Evolutionary conservation across 1,140 invertebrate species (phyloP).

Genomic region (Musca vetustissima): DNA sequence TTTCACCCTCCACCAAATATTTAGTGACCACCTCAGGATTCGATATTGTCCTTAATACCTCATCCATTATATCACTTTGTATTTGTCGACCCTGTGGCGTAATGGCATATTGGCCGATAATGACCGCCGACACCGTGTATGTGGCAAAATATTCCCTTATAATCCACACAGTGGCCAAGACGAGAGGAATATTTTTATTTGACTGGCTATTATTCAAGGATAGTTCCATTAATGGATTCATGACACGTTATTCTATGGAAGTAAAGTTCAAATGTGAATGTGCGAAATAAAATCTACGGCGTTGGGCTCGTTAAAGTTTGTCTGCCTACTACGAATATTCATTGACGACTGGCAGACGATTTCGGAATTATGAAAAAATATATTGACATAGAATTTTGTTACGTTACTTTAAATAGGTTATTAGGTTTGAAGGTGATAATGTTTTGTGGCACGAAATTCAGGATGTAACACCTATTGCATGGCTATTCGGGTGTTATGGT

Average conservation of each 20-base stretch:
- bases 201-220: not conserved
- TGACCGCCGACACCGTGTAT: conserved; percentile 33
- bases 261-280: no score
- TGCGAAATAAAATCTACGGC: no score
- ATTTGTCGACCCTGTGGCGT: conserved; percentile 18
- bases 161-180: conserved; percentile 46
- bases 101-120: conserved; percentile 39
- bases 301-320: no score
- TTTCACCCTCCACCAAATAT: not conserved
- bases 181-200: conserved; percentile 26
- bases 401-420: no score
- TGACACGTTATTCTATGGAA: not conserved
- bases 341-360: no score
- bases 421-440: no score
- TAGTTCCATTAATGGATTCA: not conserved
- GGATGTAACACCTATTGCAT: no score
- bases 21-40: not conserved
- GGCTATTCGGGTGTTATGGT: no score
- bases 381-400: no score
- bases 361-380: no score
- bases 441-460: no score
- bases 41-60: conserved; percentile 26
- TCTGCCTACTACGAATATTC: no score
- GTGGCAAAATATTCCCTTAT: conserved; percentile 39
- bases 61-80: conserved; percentile 45